Evolutionary conservation across 1,140 invertebrate species (phyloP), one percentile per base, ranked within the genome.

Genomic region (Lordiphosa stackelbergi): DNA sequence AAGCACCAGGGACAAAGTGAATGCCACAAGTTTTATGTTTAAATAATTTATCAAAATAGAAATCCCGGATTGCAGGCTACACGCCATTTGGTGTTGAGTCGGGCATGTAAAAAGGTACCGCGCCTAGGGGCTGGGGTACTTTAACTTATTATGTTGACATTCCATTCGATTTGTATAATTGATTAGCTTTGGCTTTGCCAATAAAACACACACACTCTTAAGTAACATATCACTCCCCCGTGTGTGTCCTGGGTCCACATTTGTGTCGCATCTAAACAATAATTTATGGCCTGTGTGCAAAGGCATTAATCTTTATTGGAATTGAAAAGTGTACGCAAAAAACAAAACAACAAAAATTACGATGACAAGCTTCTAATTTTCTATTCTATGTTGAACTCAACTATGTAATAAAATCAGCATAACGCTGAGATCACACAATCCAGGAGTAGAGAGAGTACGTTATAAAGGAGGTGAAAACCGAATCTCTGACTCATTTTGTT

Each of bases 241-340:
- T 34, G 34, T 40, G 46, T 54, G 58, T 16, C 24, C 3, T 31
- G 31, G 49, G 35, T 43, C 3, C 10, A 31, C 38, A 19, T 53
- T 12, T 54, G 45, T 16, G 40, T 53, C 45, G 40, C n/a, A 36
- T 54, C 62, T 61, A 56, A 71, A 59, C 66, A 71, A 75, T 81
- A 83, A 81, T 81, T 83, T 81, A 81, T 83, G 77, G 56, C 53
- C 77, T 72, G 72, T 75, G 56, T 71, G 59, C 68, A 72, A 60
- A 72, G 77, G 61, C 75, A 81, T 81, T 81, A 75, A 81, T 81
- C 75, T 83, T 81, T 83, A 81, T 81, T 81, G 75, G 68, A 65
- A 81, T 57, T 81, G 59, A 75, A 81, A 75, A 81, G 71, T 72
- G 56, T 57, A 74, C 54, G 73, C 64, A 64, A 60, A 59, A 59